Conservation (phyloP, 2,888 invertebrate genomes). For the Tiphia femorata region DNA sequence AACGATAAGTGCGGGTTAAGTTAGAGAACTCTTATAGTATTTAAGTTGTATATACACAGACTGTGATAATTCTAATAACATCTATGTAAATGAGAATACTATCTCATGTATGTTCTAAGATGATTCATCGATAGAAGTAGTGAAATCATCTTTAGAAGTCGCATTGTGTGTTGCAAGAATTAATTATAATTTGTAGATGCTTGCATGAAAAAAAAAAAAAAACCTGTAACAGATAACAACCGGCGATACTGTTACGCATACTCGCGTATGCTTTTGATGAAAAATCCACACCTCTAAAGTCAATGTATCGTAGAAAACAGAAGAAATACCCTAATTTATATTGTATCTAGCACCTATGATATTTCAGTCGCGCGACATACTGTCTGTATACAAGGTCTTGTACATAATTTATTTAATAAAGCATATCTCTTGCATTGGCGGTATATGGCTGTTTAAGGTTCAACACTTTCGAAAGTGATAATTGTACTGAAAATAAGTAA, state of each 20-base stretch:
- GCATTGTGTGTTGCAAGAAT: no score
- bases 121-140: conserved; percentile 5
- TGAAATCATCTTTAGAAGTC: conserved; percentile 18
- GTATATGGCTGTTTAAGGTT: no score
- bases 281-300: conserved; percentile 61
- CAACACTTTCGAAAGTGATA: no score
- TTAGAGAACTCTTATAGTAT: conserved; percentile 44
- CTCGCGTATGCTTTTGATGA: conserved; percentile 13
- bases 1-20: conserved; percentile 18
- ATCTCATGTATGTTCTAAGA: no score
- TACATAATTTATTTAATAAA: conserved; percentile 68
- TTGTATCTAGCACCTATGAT: conserved; percentile 28
- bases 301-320: conserved; percentile 63
- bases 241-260: not conserved
- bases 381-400: conserved; percentile 56
- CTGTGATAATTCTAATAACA: conserved; percentile 67
- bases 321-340: conserved; percentile 44
- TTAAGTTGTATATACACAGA: conserved; percentile 69
- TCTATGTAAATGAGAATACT: conserved; percentile 27
- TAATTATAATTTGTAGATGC: no score
- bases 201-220: no score
- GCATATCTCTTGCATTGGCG: no score
- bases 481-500: no score
- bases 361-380: conserved; percentile 26
- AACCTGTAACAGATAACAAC: no score